Evolutionary conservation across 2,888 invertebrate genomes (phyloP).

Genomic region (Drosophila demipolita): DNA sequence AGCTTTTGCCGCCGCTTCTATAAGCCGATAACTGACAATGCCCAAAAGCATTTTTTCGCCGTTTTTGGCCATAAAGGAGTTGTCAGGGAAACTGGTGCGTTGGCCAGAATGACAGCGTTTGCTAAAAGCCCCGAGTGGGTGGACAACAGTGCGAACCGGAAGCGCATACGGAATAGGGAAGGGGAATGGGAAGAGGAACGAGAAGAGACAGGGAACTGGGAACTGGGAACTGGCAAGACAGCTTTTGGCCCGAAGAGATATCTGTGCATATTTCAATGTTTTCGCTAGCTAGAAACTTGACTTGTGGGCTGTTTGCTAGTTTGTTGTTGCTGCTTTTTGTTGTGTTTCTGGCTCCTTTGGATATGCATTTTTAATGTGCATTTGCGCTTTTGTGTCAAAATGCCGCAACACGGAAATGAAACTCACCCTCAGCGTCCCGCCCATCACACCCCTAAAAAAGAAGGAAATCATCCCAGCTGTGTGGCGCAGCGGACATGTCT

Average conservation of each 20-base stretch:
- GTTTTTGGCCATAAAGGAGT: constrained; percentile 64
- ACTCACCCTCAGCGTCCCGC: constrained; percentile 43
- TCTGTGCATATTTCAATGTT: constrained; percentile 78
- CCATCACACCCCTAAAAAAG: not conserved
- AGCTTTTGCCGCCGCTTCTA: constrained; percentile 26
- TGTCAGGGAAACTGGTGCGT: constrained; percentile 76
- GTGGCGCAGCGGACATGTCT: constrained; percentile 42
- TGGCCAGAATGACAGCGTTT: constrained; percentile 56
- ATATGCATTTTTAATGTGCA: constrained; percentile 79
- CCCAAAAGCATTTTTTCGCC: constrained; percentile 70
- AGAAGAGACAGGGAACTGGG: not conserved
- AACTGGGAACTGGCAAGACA: constrained; percentile 15
- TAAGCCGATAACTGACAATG: constrained; percentile 79
- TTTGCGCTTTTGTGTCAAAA: constrained; percentile 79
- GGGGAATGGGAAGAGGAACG: not conserved
- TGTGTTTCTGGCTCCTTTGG: constrained; percentile 56
- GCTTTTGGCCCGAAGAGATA: constrained; percentile 60
- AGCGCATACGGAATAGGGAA: not conserved
- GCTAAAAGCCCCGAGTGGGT: constrained; percentile 10
- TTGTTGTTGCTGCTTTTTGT: constrained; percentile 20
- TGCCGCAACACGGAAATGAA: constrained; percentile 71
- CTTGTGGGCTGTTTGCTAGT: constrained; percentile 50
- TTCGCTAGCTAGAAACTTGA: constrained; percentile 70
- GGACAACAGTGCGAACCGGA: constrained; percentile 3
- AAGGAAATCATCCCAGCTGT: constrained; percentile 40